Conservation (phyloP, 1,140 invertebrate genomes). For the Rhysida immarginata region DNA sequence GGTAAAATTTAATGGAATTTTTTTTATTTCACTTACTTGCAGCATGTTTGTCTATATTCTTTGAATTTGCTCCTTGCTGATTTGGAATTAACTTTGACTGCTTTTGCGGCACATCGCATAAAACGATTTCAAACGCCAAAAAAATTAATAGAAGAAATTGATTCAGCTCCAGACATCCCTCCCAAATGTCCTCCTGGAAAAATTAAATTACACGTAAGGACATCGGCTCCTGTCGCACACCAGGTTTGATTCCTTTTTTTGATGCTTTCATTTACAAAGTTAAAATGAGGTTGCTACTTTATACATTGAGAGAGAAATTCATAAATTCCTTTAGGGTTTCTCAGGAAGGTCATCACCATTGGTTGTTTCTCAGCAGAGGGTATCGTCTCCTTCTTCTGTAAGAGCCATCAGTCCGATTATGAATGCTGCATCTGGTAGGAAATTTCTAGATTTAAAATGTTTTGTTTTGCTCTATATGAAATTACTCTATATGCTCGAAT, state of each 20-base stretch:
- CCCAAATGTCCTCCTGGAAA: conserved; percentile 48
- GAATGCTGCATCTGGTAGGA: no score
- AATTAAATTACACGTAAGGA: conserved; percentile 38
- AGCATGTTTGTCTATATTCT: conserved; percentile 50
- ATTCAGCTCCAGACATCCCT: conserved; percentile 40
- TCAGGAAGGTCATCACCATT: background rate
- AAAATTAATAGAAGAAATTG: conserved; percentile 59
- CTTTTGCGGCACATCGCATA: conserved; percentile 67
- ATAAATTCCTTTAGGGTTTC: background rate
- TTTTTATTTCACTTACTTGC: conserved; percentile 24
- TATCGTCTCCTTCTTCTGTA: background rate
- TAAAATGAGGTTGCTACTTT: no score
- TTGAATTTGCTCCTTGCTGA: conserved; percentile 55
- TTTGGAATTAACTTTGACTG: conserved; percentile 52
- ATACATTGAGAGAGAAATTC: no score
- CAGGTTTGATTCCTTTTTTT: no score
- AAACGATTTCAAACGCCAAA: conserved; percentile 51
- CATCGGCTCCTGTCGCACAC: conserved; percentile 11
- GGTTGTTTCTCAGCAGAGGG: background rate
- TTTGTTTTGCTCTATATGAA: no score
- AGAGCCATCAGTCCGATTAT: background rate
- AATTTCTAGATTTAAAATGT: no score
- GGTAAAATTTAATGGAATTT: background rate
- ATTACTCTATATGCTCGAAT: no score
- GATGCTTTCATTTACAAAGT: no score